Evolutionary conservation across 2,797 vertebrate species (phyloP).

Genomic region (Chrosomus eos): DNA sequence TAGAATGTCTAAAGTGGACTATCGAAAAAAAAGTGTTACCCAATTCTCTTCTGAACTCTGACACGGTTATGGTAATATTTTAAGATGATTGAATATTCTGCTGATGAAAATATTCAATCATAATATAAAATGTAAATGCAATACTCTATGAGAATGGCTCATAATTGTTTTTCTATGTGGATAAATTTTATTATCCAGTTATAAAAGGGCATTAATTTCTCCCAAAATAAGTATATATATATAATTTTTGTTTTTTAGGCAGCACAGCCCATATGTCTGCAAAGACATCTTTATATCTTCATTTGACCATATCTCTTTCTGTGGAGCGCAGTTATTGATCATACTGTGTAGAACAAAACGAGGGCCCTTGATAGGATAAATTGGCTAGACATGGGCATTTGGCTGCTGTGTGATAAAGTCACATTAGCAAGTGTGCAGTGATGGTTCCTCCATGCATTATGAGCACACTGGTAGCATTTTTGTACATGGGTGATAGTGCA

Average conservation of each 20-base stretch:
- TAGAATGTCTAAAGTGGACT: too few species aligned
- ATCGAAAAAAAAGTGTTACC: too few species aligned
- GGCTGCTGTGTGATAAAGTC: not conserved
- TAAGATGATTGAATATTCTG: not conserved
- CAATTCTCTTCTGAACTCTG: not conserved
- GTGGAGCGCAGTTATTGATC: slow-evolving; percentile 19
- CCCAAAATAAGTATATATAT: too few species aligned
- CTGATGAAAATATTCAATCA: not conserved
- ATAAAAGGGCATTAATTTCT: not conserved
- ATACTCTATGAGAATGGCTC: not conserved
- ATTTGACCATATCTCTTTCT: slow-evolving; percentile 19
- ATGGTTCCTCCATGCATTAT: not conserved
- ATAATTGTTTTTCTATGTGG: not conserved
- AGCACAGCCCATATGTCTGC: not conserved
- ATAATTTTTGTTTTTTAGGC: not conserved
- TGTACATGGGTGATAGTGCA: not conserved
- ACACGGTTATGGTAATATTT: not conserved
- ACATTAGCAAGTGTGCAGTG: not conserved
- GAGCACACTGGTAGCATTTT: not conserved
- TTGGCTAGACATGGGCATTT: not conserved
- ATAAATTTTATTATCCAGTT: not conserved
- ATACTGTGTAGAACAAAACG: slow-evolving; percentile 21
- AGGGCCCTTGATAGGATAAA: slow-evolving; percentile 16
- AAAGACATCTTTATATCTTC: slow-evolving; percentile 25
- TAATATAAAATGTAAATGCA: not conserved